Base-by-base conservation (phyloP, 2,888 invertebrate genomes). In the Nudaria mundana region DNA sequence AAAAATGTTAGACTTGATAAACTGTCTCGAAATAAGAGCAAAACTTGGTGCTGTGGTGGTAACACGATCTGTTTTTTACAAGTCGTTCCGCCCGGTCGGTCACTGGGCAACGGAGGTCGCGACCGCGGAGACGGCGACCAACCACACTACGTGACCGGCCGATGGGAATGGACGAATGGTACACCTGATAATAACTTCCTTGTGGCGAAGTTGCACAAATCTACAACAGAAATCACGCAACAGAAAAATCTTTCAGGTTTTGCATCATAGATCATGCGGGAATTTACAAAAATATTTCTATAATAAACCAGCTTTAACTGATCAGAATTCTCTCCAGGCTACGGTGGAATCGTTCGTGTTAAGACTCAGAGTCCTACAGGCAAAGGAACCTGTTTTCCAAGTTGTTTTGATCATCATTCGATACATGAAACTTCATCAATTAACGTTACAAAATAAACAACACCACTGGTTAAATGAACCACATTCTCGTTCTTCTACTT, bases 111-210 rank as follows among this genome's bases (percentile, higher is more conserved):
- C 56, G 63, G 71, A 72, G 80, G 80, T 79, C 79, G 76, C 75
- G 76, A 74, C 76, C 71, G 71, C 55, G 41, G 40, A 47, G 47
- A 30, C 47, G 28, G 51, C 52, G 52, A 42, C 56, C 56, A 52
- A 32, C 38, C 43, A 66, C 71, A 67, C 58, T 63, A 66, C 52
- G 64, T 80, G 81, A 76, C 78, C 63, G 63, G 57, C 53, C 62
- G 66, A 59, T 78, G 78, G 74, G 78, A 75, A 80, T 66, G 59
- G 56, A 78, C 73, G 78, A 75, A 80, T 66, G 59, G 56, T 60
- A 59, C 63, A 58, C 59, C 59, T 59, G 56, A 56, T 61, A 62
- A 70, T 70, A 46, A 49, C 63, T 79, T 79, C 77, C 78, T 74
- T 70, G 61, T 55, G 53, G 53, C 35, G 26, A 31, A 69, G 56